Evolutionary conservation across 2,888 invertebrate genomes (phyloP).

Genomic region (Amblyjoppa fuscipennis): DNA sequence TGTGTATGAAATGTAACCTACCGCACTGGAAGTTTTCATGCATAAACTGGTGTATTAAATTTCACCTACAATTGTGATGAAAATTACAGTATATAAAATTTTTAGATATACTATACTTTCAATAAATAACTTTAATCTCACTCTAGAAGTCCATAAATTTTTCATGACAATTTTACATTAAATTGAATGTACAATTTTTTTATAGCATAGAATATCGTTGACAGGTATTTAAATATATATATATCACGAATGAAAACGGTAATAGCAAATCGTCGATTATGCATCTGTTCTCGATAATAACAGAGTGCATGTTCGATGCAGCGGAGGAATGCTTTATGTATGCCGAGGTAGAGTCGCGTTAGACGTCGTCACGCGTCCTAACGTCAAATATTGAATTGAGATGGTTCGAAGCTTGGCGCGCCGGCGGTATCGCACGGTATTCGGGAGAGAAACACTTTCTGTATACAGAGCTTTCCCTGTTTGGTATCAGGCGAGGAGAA

Average conservation of each 20-base stretch:
- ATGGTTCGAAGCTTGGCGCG: constrained; percentile 16
- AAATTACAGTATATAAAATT: too few species aligned
- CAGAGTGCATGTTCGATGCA: not conserved
- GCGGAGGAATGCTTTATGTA: not conserved
- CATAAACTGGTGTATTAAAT: too few species aligned
- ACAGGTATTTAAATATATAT: not conserved
- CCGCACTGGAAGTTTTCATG: too few species aligned
- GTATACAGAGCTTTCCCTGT: constrained; percentile 31
- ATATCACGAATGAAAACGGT: too few species aligned
- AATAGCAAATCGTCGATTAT: too few species aligned
- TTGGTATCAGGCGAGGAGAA: constrained; percentile 53
- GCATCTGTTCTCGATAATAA: not conserved
- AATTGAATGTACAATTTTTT: too few species aligned
- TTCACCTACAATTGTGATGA: too few species aligned
- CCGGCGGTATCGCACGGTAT: not conserved
- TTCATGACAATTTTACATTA: too few species aligned
- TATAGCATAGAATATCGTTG: not conserved
- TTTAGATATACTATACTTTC: too few species aligned
- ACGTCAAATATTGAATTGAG: constrained; percentile 45
- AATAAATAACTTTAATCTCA: too few species aligned
- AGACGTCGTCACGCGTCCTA: constrained; percentile 29
- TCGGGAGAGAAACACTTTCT: constrained; percentile 41
- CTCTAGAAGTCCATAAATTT: too few species aligned
- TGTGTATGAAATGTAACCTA: too few species aligned
- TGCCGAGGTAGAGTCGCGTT: constrained; percentile 6